phyloP scores from a whole-genome alignment of 1,140 invertebrate genomes.

The Diachasma alloeum region DNA sequence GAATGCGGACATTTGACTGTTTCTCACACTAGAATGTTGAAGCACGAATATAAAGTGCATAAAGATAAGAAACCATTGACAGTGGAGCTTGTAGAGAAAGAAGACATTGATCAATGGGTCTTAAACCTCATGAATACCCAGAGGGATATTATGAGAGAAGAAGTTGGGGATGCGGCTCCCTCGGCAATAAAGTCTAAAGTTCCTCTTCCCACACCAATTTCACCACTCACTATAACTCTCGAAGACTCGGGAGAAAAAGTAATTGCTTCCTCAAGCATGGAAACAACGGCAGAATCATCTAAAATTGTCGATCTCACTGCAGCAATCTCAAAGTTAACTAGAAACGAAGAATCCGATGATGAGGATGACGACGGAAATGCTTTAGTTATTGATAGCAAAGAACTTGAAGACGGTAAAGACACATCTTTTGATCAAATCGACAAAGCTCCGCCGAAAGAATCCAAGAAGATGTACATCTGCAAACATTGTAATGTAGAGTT shows the following conservation, averaged over 20 bases:
- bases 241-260: neutral
- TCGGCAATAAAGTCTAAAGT: constrained; percentile 18
- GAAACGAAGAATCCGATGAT: constrained; percentile 21
- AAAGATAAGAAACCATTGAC: constrained; percentile 30
- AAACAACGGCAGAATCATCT: neutral
- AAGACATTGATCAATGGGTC: constrained; percentile 59
- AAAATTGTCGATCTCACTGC: constrained; percentile 26
- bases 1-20: constrained; percentile 52
- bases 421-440: neutral
- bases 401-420: constrained; percentile 22
- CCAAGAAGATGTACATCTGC: constrained; percentile 39
- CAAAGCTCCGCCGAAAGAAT: neutral
- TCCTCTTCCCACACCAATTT: constrained; percentile 1
- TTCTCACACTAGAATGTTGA: constrained; percentile 29
- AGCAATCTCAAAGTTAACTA: constrained; percentile 13
- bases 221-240: constrained; percentile 9
- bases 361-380: constrained; percentile 37
- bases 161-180: neutral
- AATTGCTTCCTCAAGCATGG: neutral
- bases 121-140: constrained; percentile 26
- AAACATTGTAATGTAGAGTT: constrained; percentile 59
- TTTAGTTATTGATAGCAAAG: constrained; percentile 41
- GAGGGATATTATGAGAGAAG: constrained; percentile 24
- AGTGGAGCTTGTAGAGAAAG: constrained; percentile 42
- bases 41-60: constrained; percentile 42